phyloP scores from a whole-genome alignment of 2,113 vertebrate genomes.

The Xiphorhynchus elegans region DNA sequence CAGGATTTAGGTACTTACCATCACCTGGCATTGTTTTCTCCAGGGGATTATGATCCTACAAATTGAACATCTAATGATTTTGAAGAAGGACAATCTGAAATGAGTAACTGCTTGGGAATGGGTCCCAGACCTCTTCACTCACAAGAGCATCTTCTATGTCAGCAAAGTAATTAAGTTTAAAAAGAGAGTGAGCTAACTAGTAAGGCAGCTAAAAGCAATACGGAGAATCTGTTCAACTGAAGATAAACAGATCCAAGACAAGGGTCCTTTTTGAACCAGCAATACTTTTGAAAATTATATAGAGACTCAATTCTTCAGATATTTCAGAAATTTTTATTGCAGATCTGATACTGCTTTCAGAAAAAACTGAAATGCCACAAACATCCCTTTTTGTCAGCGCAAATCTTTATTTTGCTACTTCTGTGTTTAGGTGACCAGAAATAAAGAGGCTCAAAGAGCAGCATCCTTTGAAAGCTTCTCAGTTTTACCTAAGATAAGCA shows the following conservation, averaged over 20 bases:
- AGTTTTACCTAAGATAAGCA: constrained; percentile 3
- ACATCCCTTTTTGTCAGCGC: neutral
- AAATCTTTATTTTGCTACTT: neutral
- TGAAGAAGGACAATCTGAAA: neutral
- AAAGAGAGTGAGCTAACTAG: neutral
- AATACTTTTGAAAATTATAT: neutral
- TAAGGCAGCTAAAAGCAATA: neutral
- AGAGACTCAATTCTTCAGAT: neutral
- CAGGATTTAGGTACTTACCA: neutral
- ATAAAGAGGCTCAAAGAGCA: neutral
- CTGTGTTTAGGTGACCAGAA: neutral
- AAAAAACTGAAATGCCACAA: neutral
- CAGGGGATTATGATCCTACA: neutral
- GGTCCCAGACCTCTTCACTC: neutral
- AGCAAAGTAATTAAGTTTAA: neutral
- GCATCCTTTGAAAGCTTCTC: neutral
- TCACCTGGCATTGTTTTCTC: neutral
- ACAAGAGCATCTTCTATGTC: neutral
- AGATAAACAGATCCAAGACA: constrained; percentile 3
- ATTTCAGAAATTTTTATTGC: neutral
- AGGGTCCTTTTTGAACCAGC: neutral
- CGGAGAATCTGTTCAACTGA: neutral
- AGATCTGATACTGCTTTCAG: neutral
- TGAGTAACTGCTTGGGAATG: neutral
- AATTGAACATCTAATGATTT: neutral